Base-by-base conservation (phyloP, 2,888 invertebrate genomes). In the Cabera pusaria region DNA sequence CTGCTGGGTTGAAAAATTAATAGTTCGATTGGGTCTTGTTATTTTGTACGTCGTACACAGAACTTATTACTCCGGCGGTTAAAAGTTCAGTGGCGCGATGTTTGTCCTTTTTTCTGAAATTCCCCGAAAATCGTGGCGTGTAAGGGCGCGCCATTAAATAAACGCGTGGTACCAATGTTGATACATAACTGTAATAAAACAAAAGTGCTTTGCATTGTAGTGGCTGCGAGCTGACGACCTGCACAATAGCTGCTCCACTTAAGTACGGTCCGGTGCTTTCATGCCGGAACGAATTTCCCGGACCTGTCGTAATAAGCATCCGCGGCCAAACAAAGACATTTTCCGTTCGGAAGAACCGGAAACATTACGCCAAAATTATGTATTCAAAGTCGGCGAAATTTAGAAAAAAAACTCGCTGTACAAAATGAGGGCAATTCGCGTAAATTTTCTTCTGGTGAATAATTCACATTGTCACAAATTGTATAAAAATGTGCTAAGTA, bases 321-420 rank as follows among this genome's bases (percentile, higher is more conserved):
- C 77, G 71, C 61, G 68, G 53, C 59, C 78, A 80, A 77, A 86
- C 84, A 84, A 83, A 80, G 76, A 78, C 73, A 70, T 76, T 75
- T 77, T 72, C 78, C 74, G 71, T 74, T 73, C 49, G 53, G 57
- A 62, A 50, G 64, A 64, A 56, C 67, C 72, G 76, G 79, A 81
- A 80, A 76, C 74, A 73, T 79, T 74, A 76, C 56, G 53, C 49
- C 56, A 52, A 67, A 77, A 75, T 74, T 74, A 72, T 71, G 64
- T 68, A 70, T 75, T 75, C 72, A 59, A 69, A 72, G 64, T 63
- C 50, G 52, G 46, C 55, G 52, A 60, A 60, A 61, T 63, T 58
- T 31, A 52, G 52, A 56, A 64, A 70, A n/a, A 69, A 66, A 51
- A 49, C 52, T 54, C 39, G 50, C 39, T 41, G 37, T 26, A 44